Evolutionary conservation across 92 coral and sea anemone species (phyloP).

Genomic region (Parazoanthus darwini): DNA sequence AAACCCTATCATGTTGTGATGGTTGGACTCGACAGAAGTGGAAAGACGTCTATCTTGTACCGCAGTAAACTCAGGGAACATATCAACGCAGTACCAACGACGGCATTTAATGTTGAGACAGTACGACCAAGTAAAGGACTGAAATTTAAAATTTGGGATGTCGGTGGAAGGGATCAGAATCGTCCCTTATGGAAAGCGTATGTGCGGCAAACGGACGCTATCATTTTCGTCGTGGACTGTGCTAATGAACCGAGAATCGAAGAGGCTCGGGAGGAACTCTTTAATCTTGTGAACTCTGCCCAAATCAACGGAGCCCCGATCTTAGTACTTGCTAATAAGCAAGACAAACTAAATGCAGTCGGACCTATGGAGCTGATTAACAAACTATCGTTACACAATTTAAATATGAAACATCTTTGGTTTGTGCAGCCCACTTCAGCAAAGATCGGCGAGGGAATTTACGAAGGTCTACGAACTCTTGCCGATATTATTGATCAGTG

Average conservation of each 20-base stretch:
- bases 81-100: slow-evolving; percentile 75
- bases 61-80: slow-evolving; percentile 87
- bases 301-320: slow-evolving; percentile 94
- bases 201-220: slow-evolving; percentile 86
- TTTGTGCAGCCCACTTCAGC: slow-evolving; percentile 93
- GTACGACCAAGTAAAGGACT: slow-evolving; percentile 86
- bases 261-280: slow-evolving; percentile 94
- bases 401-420: slow-evolving; percentile 89
- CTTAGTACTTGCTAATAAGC: slow-evolving; percentile 91
- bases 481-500: slow-evolving; percentile 94
- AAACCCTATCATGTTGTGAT: slow-evolving; percentile 91
- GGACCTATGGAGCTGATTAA: slow-evolving; percentile 76
- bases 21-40: slow-evolving; percentile 95
- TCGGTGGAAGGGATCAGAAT: slow-evolving; percentile 94
- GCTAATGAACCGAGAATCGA: slow-evolving; percentile 84
- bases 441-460: slow-evolving; percentile 85
- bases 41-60: slow-evolving; percentile 94
- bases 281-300: slow-evolving; percentile 93
- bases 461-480: slow-evolving; percentile 82
- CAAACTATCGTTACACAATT: slow-evolving; percentile 75
- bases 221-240: slow-evolving; percentile 96
- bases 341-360: slow-evolving; percentile 83
- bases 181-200: slow-evolving; percentile 98
- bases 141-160: slow-evolving; percentile 93
- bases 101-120: slow-evolving; percentile 93